A percentile compares a stretch with the other conserved stretches of the same genome.
Evolutionary conservation across 2,113 vertebrate species (phyloP).

Genomic region (Pholis gunnellus): DNA sequence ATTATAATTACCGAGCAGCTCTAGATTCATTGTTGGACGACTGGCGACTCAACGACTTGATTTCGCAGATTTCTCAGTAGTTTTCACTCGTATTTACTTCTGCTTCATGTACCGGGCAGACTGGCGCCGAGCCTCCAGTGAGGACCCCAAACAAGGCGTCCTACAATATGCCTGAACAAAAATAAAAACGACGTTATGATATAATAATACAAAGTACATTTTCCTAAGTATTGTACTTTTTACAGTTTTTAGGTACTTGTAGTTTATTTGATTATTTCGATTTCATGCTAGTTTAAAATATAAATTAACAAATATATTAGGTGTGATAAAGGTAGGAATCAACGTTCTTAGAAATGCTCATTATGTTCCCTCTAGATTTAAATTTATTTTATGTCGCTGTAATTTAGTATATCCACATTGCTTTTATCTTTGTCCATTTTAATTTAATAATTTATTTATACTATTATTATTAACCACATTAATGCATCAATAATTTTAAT

Average conservation of each 20-base stretch:
- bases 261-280: background rate
- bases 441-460: background rate
- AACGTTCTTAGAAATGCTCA: too few relatives aligned
- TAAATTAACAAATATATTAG: background rate
- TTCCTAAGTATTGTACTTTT: background rate
- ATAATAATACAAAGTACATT: too few relatives aligned
- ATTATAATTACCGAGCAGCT: conserved; percentile 81
- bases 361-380: background rate
- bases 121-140: conserved; percentile 68
- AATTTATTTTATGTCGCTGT: background rate
- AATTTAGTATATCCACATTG: background rate
- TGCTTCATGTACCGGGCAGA: conserved; percentile 31
- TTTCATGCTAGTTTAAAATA: background rate
- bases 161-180: background rate
- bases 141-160: conserved; percentile 81
- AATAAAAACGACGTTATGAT: background rate
- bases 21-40: conserved; percentile 80
- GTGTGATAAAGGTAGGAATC: background rate
- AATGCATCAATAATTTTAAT: too few relatives aligned
- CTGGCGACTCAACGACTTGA: background rate
- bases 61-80: background rate
- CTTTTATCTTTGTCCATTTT: background rate
- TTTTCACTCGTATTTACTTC: conserved; percentile 30
- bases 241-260: background rate
- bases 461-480: background rate